Conservation (phyloP, 2,888 invertebrate genomes). For the Drosophila formosana region DNA sequence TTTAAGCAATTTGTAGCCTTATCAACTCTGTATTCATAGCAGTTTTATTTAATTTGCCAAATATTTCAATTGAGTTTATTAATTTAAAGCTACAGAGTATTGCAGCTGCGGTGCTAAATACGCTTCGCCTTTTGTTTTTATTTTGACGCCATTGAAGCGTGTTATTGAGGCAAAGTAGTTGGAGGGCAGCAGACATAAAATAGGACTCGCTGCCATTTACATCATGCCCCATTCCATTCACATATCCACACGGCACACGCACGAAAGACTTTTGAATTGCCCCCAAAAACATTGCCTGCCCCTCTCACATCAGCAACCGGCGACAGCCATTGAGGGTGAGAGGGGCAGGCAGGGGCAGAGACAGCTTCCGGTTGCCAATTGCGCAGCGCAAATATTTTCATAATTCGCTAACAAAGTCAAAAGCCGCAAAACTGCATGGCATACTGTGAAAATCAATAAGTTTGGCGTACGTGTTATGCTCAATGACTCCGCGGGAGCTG, state of each 20-base stretch:
- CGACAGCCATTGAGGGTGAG: conserved; percentile 48
- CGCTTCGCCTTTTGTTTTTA: conserved; percentile 7
- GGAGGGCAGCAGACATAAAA: conserved; percentile 8
- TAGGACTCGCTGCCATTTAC: conserved; percentile 8
- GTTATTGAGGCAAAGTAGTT: conserved; percentile 10
- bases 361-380: conserved; percentile 54
- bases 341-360: conserved; percentile 28
- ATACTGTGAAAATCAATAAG: conserved; percentile 73
- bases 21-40: neutral
- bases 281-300: conserved; percentile 18
- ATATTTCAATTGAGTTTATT: neutral
- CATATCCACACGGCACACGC: conserved; percentile 62
- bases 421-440: conserved; percentile 69
- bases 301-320: neutral
- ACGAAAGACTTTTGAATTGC: conserved; percentile 69
- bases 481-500: conserved; percentile 27
- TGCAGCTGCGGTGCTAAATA: neutral
- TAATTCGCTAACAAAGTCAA: conserved; percentile 78
- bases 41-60: neutral
- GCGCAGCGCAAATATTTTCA: conserved; percentile 76
- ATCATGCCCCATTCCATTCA: conserved; percentile 21
- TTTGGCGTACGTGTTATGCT: conserved; percentile 75
- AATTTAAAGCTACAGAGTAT: conserved; percentile 7
- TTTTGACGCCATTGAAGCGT: conserved; percentile 46
- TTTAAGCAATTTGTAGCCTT: conserved; percentile 10